phyloP scores from a whole-genome alignment of 1,140 invertebrate genomes.

The Lepidotrigona ventralis region DNA sequence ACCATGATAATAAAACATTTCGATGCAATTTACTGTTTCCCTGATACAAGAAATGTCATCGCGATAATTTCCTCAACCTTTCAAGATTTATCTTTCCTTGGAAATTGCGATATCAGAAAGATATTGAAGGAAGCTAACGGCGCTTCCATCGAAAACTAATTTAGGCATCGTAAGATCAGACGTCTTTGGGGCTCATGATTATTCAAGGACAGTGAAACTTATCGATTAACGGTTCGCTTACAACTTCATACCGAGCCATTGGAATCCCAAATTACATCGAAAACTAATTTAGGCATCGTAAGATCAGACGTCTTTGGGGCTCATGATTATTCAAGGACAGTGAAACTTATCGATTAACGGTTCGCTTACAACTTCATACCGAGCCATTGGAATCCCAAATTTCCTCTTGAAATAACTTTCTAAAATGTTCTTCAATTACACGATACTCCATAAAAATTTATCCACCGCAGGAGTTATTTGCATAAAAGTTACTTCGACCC shows the following conservation, averaged over 20 bases:
- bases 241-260: not conserved
- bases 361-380: not conserved
- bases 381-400: not conserved
- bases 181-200: conserved; percentile 2
- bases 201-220: conserved; percentile 21
- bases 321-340: conserved; percentile 23
- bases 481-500: no score
- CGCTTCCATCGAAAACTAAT: not conserved
- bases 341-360: conserved; percentile 20
- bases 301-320: not conserved
- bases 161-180: not conserved
- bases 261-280: not conserved
- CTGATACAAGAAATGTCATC: not conserved
- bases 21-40: not conserved
- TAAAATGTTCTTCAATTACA: not conserved
- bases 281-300: not conserved
- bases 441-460: not conserved
- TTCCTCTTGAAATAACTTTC: not conserved
- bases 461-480: no score
- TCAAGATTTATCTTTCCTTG: not conserved
- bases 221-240: conserved; percentile 13
- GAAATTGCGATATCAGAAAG: not conserved
- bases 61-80: not conserved
- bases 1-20: no score
- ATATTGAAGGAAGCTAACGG: not conserved